phyloP scores from a whole-genome alignment of 2,797 vertebrate genomes.

The Sebastes kiyomatsui region DNA sequence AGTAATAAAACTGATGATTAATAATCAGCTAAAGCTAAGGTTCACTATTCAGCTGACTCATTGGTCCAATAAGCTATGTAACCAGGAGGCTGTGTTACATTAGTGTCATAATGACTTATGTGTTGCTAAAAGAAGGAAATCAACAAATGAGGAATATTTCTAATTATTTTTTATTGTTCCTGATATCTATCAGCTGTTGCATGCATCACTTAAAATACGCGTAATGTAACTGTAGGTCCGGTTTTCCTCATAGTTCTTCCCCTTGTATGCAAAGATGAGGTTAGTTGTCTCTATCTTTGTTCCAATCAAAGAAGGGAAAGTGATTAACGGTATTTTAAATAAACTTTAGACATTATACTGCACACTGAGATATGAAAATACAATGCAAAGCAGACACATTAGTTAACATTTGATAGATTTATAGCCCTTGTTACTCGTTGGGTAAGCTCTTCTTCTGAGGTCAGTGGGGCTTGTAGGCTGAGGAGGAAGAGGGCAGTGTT shows the following conservation, averaged over 20 bases:
- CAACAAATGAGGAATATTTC: neutral
- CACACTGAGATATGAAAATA: neutral
- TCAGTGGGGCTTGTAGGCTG: constrained; percentile 30
- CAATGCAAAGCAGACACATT: neutral
- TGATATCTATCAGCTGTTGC: neutral
- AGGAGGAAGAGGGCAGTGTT: constrained; percentile 6
- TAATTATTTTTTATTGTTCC: neutral
- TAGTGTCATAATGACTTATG: neutral
- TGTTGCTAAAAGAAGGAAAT: neutral
- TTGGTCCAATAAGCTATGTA: neutral
- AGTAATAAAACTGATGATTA: constrained; percentile 66
- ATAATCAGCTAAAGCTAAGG: constrained; percentile 66
- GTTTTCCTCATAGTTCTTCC: neutral
- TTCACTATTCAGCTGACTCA: constrained; percentile 52
- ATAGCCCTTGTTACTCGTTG: neutral
- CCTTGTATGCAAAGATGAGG: neutral
- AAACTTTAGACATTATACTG: neutral
- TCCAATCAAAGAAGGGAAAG: neutral
- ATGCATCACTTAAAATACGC: neutral
- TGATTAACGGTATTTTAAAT: neutral
- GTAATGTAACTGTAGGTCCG: neutral
- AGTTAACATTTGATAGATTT: constrained; percentile 17
- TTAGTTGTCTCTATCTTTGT: neutral
- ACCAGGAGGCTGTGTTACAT: constrained; percentile 4
- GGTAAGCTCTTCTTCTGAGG: constrained; percentile 1